A percentile compares a stretch with the other conserved stretches of the same genome.
phyloP scores from a whole-genome alignment of 2,113 vertebrate genomes.

The Centropristis striata region DNA sequence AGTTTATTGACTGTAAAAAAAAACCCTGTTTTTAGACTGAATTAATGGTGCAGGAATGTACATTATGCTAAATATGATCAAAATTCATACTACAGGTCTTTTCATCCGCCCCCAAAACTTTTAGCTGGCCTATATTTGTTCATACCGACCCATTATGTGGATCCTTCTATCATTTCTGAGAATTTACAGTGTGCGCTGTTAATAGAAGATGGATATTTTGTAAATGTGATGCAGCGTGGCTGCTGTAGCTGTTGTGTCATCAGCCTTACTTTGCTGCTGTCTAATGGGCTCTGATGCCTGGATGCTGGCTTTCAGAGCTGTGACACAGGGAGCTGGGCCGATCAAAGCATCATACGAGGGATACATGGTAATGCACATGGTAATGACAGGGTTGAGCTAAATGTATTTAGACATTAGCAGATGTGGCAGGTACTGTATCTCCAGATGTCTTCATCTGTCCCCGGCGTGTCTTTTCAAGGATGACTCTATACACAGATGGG shows the following conservation, averaged over 20 bases:
- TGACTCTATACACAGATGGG: constrained; percentile 78
- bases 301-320: constrained; percentile 41
- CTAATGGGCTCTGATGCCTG: constrained; percentile 66
- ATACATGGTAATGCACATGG: constrained; percentile 70
- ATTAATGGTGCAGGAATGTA: not conserved
- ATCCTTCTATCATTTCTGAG: not conserved
- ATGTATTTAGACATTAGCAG: constrained; percentile 81
- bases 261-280: constrained; percentile 38
- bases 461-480: constrained; percentile 73
- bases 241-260: constrained; percentile 12
- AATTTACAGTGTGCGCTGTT: not conserved
- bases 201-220: constrained; percentile 24
- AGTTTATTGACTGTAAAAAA: not conserved
- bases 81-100: not conserved
- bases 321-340: constrained; percentile 54
- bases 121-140: not conserved
- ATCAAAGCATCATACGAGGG: constrained; percentile 79
- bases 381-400: constrained; percentile 77
- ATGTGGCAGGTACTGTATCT: constrained; percentile 80
- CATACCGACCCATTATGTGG: not conserved
- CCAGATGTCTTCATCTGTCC: constrained; percentile 86
- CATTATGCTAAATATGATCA: not conserved
- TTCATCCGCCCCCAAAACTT: not conserved
- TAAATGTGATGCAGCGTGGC: not conserved
- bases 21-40: not conserved